Evolutionary conservation across 2,797 vertebrate species (phyloP), one percentile per base, ranked within the genome.

Genomic region (Rhinogobio ventralis): DNA sequence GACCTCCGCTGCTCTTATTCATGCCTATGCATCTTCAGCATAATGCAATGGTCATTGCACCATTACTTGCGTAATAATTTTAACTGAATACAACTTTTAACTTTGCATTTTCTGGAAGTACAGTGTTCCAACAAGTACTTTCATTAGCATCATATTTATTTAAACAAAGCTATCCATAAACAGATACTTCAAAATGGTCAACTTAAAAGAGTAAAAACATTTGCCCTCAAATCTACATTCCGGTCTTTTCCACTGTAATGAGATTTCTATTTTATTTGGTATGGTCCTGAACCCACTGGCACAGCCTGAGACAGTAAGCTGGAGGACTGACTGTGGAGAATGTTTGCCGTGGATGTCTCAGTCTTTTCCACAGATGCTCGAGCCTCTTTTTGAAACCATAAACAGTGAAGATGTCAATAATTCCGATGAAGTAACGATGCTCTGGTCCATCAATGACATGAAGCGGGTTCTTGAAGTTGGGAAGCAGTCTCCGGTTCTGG

Each of bases 391-490:
- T 95, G 85, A 96, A 94, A 83, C 95, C 89, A 75, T 97, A 97
- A 51, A 96, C 95, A 0, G 96, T 97, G 89, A 96, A 95, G 84
- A 97, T 95, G 91, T 98, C 97, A 62, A 98, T 95, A 57, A 98
- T 95, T 68, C 97, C 97, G 0, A 97, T 88, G 84, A 97, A 97
- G 89, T 97, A 97, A 86, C 96, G 96, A 20, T 94, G 92, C 60
- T 97, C 96, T 0, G 95, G 94, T 30, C 97, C 97, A 0, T 97
- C 96, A 1, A 97, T 94, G 46, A 96, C 89, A 10, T 97, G 97
- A 17, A 97, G 88, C 0, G 97, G 95, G 67, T 97, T 97, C 88
- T 94, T 95, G 64, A 90, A 83, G 45, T 94, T 92, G 0, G 95
- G 96, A 69, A 98, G 93, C 33, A 97, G 89, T 5, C 97, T 94